Evolutionary conservation across 2,888 invertebrate genomes (phyloP).

Genomic region (Gastracanthus pulcherrimus): DNA sequence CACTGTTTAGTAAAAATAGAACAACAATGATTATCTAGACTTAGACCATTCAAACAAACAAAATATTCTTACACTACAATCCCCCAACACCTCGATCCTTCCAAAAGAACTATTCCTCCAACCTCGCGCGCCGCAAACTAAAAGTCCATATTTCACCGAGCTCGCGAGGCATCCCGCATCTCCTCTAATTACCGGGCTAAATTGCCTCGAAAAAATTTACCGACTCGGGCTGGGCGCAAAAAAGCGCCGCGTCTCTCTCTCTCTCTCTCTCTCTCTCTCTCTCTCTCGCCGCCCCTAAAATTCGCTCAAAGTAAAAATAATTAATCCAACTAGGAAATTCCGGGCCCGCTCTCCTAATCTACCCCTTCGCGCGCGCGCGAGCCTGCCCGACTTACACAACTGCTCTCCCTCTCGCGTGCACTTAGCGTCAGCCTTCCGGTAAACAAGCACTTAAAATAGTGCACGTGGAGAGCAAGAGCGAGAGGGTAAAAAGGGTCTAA

Average conservation of each 20-base stretch:
- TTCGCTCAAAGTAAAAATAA: slow-evolving; percentile 24
- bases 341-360: not conserved
- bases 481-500: not conserved
- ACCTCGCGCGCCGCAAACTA: too few species aligned
- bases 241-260: not conserved
- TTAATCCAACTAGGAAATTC: slow-evolving; percentile 17
- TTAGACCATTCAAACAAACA: too few species aligned
- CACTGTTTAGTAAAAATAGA: too few species aligned
- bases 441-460: slow-evolving; percentile 46
- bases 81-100: too few species aligned
- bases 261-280: not conserved
- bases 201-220: not conserved
- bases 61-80: too few species aligned
- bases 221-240: too few species aligned
- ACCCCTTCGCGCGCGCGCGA: not conserved
- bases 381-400: too few species aligned
- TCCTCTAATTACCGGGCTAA: slow-evolving; percentile 3
- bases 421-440: slow-evolving; percentile 6
- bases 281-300: not conserved
- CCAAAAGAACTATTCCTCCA: too few species aligned
- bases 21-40: too few species aligned
- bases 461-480: not conserved
- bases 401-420: not conserved
- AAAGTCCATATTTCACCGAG: not conserved
- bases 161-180: too few species aligned